A percentile compares a stretch with the other conserved stretches of the same genome.
Conservation (phyloP, 2,888 invertebrate species). For the Cheilosia scutellata region DNA sequence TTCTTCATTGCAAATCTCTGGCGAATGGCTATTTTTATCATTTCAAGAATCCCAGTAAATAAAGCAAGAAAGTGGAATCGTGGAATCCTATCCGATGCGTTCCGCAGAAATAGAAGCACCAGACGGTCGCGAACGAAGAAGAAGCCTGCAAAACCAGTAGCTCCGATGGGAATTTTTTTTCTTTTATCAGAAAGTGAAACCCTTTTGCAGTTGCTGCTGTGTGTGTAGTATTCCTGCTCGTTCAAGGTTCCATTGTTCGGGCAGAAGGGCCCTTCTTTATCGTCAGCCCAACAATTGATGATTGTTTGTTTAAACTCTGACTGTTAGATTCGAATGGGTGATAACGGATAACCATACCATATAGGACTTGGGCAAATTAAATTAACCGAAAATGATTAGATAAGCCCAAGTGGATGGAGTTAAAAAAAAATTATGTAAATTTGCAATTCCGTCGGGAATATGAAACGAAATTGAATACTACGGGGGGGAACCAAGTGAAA, state of each 20-base stretch:
- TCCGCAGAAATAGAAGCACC: conserved; percentile 52
- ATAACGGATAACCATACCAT: conserved; percentile 5
- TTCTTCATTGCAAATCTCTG: conserved; percentile 52
- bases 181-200: conserved; percentile 72
- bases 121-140: conserved; percentile 1
- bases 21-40: conserved; percentile 68
- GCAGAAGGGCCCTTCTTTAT: conserved; percentile 45
- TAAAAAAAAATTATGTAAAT: neutral
- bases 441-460: conserved; percentile 13
- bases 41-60: conserved; percentile 58
- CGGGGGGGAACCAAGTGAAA: conserved; percentile 25
- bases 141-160: conserved; percentile 67
- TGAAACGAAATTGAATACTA: neutral
- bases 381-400: conserved; percentile 70
- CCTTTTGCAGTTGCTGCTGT: conserved; percentile 39
- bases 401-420: conserved; percentile 44
- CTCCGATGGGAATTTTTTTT: conserved; percentile 41
- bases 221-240: neutral
- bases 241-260: conserved; percentile 51
- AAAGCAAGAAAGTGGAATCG: conserved; percentile 47
- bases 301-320: conserved; percentile 51
- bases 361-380: conserved; percentile 59
- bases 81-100: conserved; percentile 56
- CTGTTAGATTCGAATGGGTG: conserved; percentile 22
- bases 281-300: conserved; percentile 32